These are phyloP conservation scores for Callyntrura sp. DNA, from an alignment of 2,888 invertebrate species.

Conservation along the genomic window DNA sequence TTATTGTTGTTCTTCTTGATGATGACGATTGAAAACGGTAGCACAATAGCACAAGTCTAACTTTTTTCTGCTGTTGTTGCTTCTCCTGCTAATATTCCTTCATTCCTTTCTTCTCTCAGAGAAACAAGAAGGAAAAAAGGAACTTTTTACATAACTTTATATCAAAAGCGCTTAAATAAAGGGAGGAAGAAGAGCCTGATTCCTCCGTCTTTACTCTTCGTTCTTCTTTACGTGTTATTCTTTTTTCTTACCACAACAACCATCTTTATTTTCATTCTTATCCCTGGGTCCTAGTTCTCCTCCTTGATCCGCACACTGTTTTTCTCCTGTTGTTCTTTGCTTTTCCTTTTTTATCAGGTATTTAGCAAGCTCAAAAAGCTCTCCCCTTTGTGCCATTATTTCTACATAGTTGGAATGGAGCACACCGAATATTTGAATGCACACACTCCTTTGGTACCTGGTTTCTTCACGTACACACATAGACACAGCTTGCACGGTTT, in stretches of 20 bases:
- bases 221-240: not conserved
- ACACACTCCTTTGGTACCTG: not conserved
- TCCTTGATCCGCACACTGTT: not conserved
- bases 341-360: not conserved
- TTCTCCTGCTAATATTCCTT: not conserved
- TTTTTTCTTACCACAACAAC: not conserved
- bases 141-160: slow-evolving; percentile 34
- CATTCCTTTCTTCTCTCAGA: not conserved
- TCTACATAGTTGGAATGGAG: not conserved
- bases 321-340: not conserved
- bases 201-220: not conserved
- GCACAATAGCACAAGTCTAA: not conserved
- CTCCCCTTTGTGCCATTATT: not conserved
- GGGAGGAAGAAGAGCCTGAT: not conserved
- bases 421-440: not conserved
- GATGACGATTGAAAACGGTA: not conserved
- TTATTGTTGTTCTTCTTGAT: not conserved
- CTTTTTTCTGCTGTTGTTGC: slow-evolving; percentile 6
- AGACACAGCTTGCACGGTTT: not conserved
- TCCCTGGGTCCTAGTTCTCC: not conserved
- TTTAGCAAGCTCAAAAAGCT: not conserved
- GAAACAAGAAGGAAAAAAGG: not conserved
- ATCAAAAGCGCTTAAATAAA: not conserved
- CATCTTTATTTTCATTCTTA: no score
- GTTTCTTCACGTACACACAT: not conserved